Conservation (phyloP, 2,797 vertebrate species). For the Cephalopachus bancanus region DNA sequence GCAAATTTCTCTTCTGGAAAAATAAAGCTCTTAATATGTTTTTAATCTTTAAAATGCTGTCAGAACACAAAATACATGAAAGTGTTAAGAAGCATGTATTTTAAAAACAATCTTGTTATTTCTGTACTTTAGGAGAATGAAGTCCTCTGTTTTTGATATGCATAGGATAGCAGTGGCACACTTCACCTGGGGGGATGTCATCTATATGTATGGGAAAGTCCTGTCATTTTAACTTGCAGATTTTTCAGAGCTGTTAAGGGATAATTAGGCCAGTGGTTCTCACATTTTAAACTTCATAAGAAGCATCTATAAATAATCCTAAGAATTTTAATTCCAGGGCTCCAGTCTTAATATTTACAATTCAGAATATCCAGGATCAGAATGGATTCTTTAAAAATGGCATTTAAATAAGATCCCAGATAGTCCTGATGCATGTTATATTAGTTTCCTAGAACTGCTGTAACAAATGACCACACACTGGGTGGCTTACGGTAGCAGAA, state of each 20-base stretch:
- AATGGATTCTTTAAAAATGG: background rate
- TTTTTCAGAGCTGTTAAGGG: background rate
- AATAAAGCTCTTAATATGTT: conserved; percentile 16
- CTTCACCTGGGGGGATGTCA: background rate
- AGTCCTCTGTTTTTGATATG: background rate
- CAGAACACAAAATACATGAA: conserved; percentile 43
- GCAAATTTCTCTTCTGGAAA: conserved; percentile 38
- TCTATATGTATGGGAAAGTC: fast-evolving
- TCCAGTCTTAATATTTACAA: background rate
- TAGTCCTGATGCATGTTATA: background rate
- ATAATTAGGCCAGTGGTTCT: background rate
- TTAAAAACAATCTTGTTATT: conserved; percentile 32
- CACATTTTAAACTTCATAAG: background rate
- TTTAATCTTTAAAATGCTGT: conserved; percentile 62
- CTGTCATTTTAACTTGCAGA: background rate
- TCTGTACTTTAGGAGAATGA: background rate
- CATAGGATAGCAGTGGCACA: background rate
- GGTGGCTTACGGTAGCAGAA: background rate
- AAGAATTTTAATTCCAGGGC: background rate
- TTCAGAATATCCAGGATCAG: background rate
- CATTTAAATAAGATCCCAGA: background rate
- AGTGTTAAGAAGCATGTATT: background rate
- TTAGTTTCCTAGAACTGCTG: background rate
- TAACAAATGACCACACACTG: background rate
- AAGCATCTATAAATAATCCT: background rate